Base-by-base conservation (phyloP, 2,113 vertebrate species). In the Neolamprologus variostigma region DNA sequence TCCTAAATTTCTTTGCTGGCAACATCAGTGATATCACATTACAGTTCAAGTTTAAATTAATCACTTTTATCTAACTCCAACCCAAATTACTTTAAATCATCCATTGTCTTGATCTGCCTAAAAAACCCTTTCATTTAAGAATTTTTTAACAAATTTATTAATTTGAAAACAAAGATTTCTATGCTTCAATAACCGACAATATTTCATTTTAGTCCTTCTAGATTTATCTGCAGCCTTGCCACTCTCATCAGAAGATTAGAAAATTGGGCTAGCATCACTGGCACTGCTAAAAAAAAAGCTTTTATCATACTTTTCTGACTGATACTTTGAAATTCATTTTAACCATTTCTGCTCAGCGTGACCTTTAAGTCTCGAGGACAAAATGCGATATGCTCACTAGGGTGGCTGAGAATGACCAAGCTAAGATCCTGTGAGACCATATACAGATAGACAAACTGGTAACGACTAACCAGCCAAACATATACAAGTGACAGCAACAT, bases 401-500 rank as follows among this genome's bases (percentile, higher is more conserved):
- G 6, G 59, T 66, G 31, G 61, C 0, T 2, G 17, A 35, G 59
- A 35, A 35, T 35, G 59, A 66, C 61, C 61, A 66, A 37, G 17
- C 61, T 37, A 12, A 66, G 31, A 66, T 66, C 61, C 1, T 12
- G 31, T 63, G 59, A 63, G 17, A 63, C 59, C 59, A 63, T 63
- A 5, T 35, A 19, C 59, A 63, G 31, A 63, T 35, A 35, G 31
- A 19, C 6, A 35, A 35, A 63, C 31, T 63, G 31, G 59, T n/a
- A 19, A 63, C 0, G 1, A 63, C 31, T 35, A 35, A 35, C 17
- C 17, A n/a, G 17, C 59, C 6, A 35, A 35, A 63, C 17, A 35
- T 63, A 66, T 66, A 37, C 31, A 66, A 66, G 17, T 37, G 31
- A 66, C 61, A 37, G 31, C 61, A 66, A 35, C 61, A n/a, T 66